Base-by-base conservation (phyloP, 2,888 invertebrate species). In the Volucella zonaria region DNA sequence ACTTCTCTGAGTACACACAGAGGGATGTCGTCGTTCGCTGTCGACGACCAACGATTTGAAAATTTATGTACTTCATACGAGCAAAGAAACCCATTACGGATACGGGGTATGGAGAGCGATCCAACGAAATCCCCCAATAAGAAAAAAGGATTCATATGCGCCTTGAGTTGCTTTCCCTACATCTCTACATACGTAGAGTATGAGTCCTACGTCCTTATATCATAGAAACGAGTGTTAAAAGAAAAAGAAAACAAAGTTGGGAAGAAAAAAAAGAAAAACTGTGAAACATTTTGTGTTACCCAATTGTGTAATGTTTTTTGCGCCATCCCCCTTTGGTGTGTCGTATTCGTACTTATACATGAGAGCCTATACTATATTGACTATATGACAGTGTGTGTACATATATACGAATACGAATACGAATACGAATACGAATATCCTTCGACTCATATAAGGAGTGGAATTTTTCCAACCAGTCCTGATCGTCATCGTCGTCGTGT, bases 251-350 rank as follows among this genome's bases (percentile, higher is more conserved):
- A 61, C 59, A 59, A 45, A 23, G 2, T 23, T 23, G 18, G 3
- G 2, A 67, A 58, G 62, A 66, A 61, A 45, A 71, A 78, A 79
- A 71, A 76, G 76, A 77, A 85, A 77, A 85, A 80, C 75, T 71
- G 80, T 76, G 75, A 85, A 81, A 76, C 73, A 81, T 81, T 81
- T 81, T 81, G 76, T 85, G 85, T 81, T 85, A 77, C 85, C 85
- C 81, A 85, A 85, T 85, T 85, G 85, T 85, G 85, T 85, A 81
- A 85, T 85, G 76, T 85, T 85, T 85, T 71, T 81, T 85, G 81
- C 77, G 76, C 85, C 76, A 81, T 81, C 85, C 81, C 73, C 81
- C 73, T 76, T 58, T 64, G 59, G 31, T 14, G 52, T 66, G 43
- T 38, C 74, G 68, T 70, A 66, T 75, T 58, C 64, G 42, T 42